Percentiles rank a stretch among this genome's conserved stretches.
These are phyloP conservation scores for Pogoniulus pusillus DNA, from an alignment of 2,797 vertebrate genomes.

Conservation along the genomic window DNA sequence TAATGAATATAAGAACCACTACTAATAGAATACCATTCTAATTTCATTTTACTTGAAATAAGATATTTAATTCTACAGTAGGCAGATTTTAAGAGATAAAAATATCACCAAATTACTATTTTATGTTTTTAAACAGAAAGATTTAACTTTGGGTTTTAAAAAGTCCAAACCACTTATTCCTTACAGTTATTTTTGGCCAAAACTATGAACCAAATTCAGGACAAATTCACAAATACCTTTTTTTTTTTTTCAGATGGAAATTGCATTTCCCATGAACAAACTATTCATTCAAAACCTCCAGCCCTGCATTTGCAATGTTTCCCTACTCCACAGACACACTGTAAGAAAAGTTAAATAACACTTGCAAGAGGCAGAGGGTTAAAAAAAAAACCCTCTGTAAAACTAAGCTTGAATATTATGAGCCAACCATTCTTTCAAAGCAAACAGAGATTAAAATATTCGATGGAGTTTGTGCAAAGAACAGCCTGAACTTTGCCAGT, in stretches of 20 bases:
- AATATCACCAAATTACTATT: neutral
- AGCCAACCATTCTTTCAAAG: conserved; percentile 49
- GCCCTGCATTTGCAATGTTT: neutral
- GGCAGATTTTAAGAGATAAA: neutral
- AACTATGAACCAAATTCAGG: neutral
- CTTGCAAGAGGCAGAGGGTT: neutral
- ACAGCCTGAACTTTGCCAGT: conserved; percentile 65
- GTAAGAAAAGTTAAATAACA: neutral
- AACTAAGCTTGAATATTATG: neutral
- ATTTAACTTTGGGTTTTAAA: neutral
- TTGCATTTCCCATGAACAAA: neutral
- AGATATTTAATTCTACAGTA: neutral
- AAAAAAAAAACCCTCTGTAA: conserved; percentile 18
- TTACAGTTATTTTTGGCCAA: neutral
- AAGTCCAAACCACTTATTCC: neutral
- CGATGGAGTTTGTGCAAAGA: conserved; percentile 37
- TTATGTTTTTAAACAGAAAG: neutral
- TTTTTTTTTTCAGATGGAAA: conserved; percentile 14
- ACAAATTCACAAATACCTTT: neutral
- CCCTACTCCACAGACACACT: neutral
- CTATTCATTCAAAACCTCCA: neutral
- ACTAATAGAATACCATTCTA: neutral
- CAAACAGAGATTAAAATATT: conserved; percentile 53
- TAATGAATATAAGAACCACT: neutral
- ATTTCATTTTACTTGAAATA: neutral